Evolutionary conservation across 2,888 invertebrate genomes (phyloP).

Genomic region (Rhamnusium bicolor): DNA sequence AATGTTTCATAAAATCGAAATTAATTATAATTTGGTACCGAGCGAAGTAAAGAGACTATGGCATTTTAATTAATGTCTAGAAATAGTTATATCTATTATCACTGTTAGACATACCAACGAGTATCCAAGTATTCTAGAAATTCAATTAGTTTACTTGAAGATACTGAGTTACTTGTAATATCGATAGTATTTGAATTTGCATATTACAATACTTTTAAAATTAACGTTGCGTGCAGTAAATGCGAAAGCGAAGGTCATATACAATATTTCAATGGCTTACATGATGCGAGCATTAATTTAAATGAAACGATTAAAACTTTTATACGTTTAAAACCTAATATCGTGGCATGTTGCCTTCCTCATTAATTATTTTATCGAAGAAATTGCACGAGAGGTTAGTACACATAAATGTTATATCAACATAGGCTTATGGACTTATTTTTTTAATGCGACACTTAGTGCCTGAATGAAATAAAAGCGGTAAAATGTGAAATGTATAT

Average conservation of each 20-base stretch:
- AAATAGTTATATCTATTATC: neutral
- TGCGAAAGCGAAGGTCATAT: constrained; percentile 1
- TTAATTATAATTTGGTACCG: no score
- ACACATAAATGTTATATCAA: neutral
- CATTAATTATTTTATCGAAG: constrained; percentile 24
- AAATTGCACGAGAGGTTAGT: constrained; percentile 9
- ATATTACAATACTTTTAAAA: constrained; percentile 12
- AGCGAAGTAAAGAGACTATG: neutral
- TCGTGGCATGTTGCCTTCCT: constrained; percentile 20
- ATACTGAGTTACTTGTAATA: neutral
- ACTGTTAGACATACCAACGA: neutral
- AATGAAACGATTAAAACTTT: constrained; percentile 34
- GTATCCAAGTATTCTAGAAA: neutral
- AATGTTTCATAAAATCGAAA: no score
- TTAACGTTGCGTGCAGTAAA: constrained; percentile 9
- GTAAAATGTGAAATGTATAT: neutral
- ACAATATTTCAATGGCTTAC: constrained; percentile 22
- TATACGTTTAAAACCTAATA: constrained; percentile 16
- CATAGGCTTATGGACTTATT: neutral
- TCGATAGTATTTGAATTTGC: constrained; percentile 18
- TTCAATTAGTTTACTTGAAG: neutral
- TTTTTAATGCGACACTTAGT: neutral
- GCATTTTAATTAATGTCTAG: neutral
- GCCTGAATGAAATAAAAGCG: no score
- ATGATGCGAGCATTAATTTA: constrained; percentile 36